These are phyloP conservation scores for Cephalopterus ornatus DNA, from an alignment of 2,113 vertebrate species.

Conservation along the genomic window DNA sequence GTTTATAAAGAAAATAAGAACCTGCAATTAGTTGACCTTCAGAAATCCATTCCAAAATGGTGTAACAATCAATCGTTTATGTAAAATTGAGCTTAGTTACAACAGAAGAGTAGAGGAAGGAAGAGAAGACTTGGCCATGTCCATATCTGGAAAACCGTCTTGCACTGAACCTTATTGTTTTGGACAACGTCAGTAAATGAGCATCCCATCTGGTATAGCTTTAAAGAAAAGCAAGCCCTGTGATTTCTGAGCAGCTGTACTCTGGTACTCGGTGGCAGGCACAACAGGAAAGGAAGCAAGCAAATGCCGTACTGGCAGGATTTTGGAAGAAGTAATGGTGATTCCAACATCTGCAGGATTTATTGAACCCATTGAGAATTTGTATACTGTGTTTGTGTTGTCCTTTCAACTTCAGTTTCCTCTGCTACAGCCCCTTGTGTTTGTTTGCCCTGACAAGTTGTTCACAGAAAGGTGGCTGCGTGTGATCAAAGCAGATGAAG, in stretches of 20 bases:
- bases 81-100: conserved; percentile 60
- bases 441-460: background rate
- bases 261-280: background rate
- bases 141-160: conserved; percentile 59
- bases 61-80: conserved; percentile 61
- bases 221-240: conserved; percentile 47
- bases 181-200: conserved; percentile 65
- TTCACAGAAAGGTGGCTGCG: background rate
- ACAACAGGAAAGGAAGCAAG: background rate
- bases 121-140: conserved; percentile 32
- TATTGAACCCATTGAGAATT: background rate
- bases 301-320: background rate
- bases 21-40: background rate
- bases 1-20: background rate
- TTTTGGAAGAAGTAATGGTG: background rate
- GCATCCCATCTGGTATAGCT: conserved; percentile 63
- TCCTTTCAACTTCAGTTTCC: background rate
- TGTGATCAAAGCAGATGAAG: background rate
- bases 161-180: conserved; percentile 64
- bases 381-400: background rate
- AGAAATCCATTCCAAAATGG: conserved; percentile 27
- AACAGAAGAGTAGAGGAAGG: conserved; percentile 27
- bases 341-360: background rate
- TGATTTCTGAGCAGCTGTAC: conserved; percentile 32
- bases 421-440: background rate